Evolutionary conservation across 2,888 invertebrate species (phyloP), one percentile per base, ranked within the genome.

Genomic region (Papilio elwesi): DNA sequence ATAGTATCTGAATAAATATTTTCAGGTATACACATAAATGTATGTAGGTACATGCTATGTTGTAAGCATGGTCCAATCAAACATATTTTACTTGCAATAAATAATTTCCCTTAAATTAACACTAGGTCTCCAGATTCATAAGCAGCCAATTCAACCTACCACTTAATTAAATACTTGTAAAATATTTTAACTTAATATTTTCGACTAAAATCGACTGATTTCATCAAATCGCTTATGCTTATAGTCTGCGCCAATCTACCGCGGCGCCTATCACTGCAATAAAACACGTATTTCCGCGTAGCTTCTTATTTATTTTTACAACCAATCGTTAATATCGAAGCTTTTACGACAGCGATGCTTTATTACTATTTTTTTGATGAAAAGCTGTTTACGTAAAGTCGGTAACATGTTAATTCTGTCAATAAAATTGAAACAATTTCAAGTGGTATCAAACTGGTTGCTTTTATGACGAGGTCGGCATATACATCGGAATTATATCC

Each of bases 301-400:
- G 89, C 89, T 90, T 80, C 89, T 90, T 88, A 89, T 89, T 89
- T 90, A 48, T 36, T 88, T 91, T 91, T 91, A 90, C 84, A 83
- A 83, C 86, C 87, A 85, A 89, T 90, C 91, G 89, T 91, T 91
- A 91, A 90, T 90, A 91, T 91, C 87, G 90, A 90, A 86, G 84
- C 79, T 81, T 91, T 91, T 91, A 91, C 86, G 89, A 80, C 87
- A 82, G 82, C 78, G 80, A 90, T 90, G 89, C 85, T 91, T 91
- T 91, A 91, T 89, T 86, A 85, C 88, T 77, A 55, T 49, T 72
- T 68, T 84, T 86, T 85, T 84, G 75, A 79, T 81, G 77, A 79
- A 81, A 85, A 86, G 87, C 87, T 82, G 82, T 86, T 84, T 80
- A 84, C 79, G 81, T 83, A 82, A 85, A 89, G 84, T 83, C 84